Evolutionary conservation across 2,888 invertebrate genomes (phyloP), one percentile per base, ranked within the genome.

Genomic region (Tipula vernalis): DNA sequence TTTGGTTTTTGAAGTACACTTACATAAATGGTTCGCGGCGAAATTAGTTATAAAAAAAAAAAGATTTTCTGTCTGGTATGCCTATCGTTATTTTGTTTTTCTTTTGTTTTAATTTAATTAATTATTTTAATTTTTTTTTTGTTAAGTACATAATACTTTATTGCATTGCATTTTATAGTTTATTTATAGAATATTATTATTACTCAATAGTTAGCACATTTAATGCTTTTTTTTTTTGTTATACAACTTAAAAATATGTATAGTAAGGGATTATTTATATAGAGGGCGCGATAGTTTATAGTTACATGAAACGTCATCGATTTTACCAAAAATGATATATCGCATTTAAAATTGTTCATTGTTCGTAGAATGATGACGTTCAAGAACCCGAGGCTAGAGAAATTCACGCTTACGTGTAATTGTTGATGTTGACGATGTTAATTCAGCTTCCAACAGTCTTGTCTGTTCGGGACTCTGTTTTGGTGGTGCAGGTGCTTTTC

Each of bases 401-500:
- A 92, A 92, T 86, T 92, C 92, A 83, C 91, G 89, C 87, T 91
- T 91, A 84, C 84, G 28, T 51, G 51, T 57, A 36, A 12, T 47
- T 13, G 86, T 86, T 85, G 87, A 18, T 18, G 86, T 39, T 5
- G 89, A 44, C 83, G 88, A 86, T 84, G 57, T 88, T 87, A 89
- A 88, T 87, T 90, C 90, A 87, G 89, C 88, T 88, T 91, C 91
- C 84, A 91, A 88, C 87, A 91, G 88, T 88, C 90, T 89, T 87
- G 90, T 89, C 87, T 90, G 89, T 88, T 90, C 90, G 83, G 88
- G 88, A 88, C 89, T 87, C 86, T 90, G 92, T 90, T 91, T 91
- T 88, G 91, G 93, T 88, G 91, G 93, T 88, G 93, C 93, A 89
- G 92, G 92, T 90, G 92, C 91, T 91, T 94, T 93, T 89, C 94